A percentile compares a stretch with the other conserved stretches of the same genome.
Evolutionary conservation across 2,797 vertebrate species (phyloP).

Genomic region (Coilia nasus): DNA sequence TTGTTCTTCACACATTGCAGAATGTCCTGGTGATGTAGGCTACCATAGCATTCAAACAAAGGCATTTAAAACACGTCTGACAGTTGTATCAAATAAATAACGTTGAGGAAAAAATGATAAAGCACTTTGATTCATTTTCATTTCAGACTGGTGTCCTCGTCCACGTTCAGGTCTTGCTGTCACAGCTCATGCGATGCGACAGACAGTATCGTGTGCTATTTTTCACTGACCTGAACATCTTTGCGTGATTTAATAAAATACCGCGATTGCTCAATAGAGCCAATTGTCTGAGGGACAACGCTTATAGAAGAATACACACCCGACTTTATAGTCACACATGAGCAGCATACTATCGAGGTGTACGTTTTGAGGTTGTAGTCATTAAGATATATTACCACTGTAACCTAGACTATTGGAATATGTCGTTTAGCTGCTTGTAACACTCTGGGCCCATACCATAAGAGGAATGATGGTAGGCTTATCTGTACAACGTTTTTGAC

Average conservation of each 20-base stretch:
- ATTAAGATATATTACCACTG: not conserved
- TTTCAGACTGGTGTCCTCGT: not conserved
- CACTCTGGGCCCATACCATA: not conserved
- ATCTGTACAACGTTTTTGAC: not conserved
- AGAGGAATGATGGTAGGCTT: not conserved
- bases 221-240: not conserved
- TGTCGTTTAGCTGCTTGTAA: not conserved
- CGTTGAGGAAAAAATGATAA: not conserved
- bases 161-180: not conserved
- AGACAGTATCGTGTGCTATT: not conserved
- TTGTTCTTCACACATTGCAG: conserved; percentile 8
- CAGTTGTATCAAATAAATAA: not conserved
- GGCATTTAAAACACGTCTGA: not conserved
- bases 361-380: not conserved
- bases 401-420: not conserved
- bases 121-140: not conserved
- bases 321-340: not conserved
- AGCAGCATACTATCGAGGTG: not conserved
- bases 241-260: not conserved
- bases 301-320: not conserved
- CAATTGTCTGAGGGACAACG: not conserved
- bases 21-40: not conserved
- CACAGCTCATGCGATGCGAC: conserved; percentile 8
- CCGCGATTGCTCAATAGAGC: not conserved
- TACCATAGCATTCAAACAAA: not conserved